These are phyloP conservation scores for Pygathrix nemaeus DNA, from an alignment of 2,113 vertebrate genomes.

Conservation along the genomic window DNA sequence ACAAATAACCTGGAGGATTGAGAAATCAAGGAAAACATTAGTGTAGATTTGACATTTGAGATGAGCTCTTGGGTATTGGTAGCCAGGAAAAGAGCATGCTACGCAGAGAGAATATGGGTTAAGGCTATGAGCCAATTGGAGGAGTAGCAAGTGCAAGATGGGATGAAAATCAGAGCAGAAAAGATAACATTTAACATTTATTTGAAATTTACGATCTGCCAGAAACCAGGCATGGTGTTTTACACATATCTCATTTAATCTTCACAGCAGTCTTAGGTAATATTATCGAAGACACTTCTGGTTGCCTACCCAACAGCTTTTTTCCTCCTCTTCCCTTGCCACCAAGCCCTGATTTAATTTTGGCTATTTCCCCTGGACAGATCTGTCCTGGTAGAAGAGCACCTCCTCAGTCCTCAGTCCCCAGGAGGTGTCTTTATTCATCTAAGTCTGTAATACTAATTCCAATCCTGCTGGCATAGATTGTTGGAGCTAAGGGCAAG, in stretches of 20 bases:
- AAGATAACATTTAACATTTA: not conserved
- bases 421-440: not conserved
- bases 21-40: not conserved
- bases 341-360: not conserved
- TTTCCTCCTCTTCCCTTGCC: not conserved
- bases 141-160: not conserved
- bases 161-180: not conserved
- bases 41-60: not conserved
- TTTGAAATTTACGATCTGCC: not conserved
- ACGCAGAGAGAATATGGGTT: not conserved
- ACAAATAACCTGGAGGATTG: not conserved
- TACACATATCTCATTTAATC: not conserved
- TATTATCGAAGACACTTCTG: not conserved
- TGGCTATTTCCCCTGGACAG: not conserved
- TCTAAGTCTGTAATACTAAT: not conserved
- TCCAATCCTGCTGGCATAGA: not conserved
- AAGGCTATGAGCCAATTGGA: not conserved
- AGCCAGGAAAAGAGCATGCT: not conserved
- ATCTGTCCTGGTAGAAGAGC: not conserved
- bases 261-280: not conserved
- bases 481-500: not conserved
- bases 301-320: not conserved
- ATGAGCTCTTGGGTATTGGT: not conserved
- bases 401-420: not conserved
- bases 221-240: not conserved